A percentile compares a stretch with the other conserved stretches of the same genome.
These are phyloP conservation scores for Listrodromus nycthemerus DNA, from an alignment of 2,888 invertebrate species.

Conservation along the genomic window DNA sequence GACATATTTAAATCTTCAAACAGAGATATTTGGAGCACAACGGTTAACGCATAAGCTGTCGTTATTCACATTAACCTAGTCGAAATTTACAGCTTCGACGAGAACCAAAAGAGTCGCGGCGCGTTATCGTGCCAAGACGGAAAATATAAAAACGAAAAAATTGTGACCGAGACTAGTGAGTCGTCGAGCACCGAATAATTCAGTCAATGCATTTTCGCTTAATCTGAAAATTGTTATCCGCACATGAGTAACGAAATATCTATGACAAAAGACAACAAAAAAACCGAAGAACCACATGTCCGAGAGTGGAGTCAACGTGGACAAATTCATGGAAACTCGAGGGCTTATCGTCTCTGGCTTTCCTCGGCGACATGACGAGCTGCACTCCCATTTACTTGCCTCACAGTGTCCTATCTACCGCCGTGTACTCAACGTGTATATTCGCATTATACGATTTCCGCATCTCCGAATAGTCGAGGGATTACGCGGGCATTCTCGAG, in stretches of 20 bases:
- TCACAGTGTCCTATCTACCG: neutral
- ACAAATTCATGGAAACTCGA: constrained; percentile 6
- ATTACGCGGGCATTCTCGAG: neutral
- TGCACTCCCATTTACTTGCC: constrained; percentile 41
- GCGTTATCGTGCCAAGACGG: no score
- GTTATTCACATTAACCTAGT: no score
- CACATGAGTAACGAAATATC: neutral
- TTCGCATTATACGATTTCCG: constrained; percentile 1
- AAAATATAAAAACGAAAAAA: neutral
- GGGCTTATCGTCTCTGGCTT: constrained; percentile 6
- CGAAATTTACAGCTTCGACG: no score
- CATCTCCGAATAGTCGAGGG: constrained; percentile 8
- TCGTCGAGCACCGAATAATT: neutral
- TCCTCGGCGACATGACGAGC: constrained; percentile 16
- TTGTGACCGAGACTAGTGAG: neutral
- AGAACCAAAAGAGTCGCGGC: no score
- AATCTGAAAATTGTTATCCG: constrained; percentile 5
- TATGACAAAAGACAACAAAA: neutral
- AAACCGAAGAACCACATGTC: neutral
- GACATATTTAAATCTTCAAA: no score
- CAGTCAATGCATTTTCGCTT: constrained; percentile 13
- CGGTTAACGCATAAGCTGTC: no score
- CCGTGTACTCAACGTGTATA: neutral
- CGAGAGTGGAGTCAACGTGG: constrained; percentile 18
- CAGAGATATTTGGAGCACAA: no score